phyloP scores from a whole-genome alignment of 2,797 vertebrate species.

The Mallotus villosus region DNA sequence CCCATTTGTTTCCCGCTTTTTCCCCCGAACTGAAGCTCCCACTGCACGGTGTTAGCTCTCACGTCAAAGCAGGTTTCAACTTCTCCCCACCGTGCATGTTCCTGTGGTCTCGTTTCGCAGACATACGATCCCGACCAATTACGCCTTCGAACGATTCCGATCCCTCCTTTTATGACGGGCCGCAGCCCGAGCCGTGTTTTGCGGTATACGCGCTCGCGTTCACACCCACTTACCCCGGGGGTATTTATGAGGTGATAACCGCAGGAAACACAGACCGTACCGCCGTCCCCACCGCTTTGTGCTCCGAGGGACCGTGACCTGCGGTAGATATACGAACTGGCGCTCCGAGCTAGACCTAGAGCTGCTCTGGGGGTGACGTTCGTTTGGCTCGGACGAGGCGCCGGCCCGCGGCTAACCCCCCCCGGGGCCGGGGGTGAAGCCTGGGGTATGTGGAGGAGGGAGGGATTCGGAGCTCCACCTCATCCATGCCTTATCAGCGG shows the following conservation, averaged over 20 bases:
- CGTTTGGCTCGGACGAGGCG: background rate
- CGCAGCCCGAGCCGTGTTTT: slow-evolving; percentile 22
- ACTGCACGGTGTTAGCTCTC: too few relatives aligned
- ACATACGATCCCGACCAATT: background rate
- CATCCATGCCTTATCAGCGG: slow-evolving; percentile 51
- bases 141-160: too few relatives aligned
- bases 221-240: slow-evolving; percentile 61
- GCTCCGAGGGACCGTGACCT: slow-evolving; percentile 17
- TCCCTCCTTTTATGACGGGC: slow-evolving; percentile 29
- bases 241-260: slow-evolving; percentile 70
- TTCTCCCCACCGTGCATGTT: background rate
- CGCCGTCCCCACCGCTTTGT: slow-evolving; percentile 33
- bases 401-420: background rate
- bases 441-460: background rate
- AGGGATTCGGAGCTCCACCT: slow-evolving; percentile 24
- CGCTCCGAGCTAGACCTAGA: too few relatives aligned
- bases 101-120: background rate
- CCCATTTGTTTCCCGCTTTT: too few relatives aligned
- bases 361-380: slow-evolving; percentile 45
- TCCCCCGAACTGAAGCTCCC: too few relatives aligned
- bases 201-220: slow-evolving; percentile 56
- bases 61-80: too few relatives aligned
- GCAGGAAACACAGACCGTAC: slow-evolving; percentile 4
- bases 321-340: slow-evolving; percentile 51
- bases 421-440: background rate